Percentiles rank a stretch among this genome's conserved stretches.
phyloP scores from a whole-genome alignment of 1,140 invertebrate species.

The Scaptomyza pallida region DNA sequence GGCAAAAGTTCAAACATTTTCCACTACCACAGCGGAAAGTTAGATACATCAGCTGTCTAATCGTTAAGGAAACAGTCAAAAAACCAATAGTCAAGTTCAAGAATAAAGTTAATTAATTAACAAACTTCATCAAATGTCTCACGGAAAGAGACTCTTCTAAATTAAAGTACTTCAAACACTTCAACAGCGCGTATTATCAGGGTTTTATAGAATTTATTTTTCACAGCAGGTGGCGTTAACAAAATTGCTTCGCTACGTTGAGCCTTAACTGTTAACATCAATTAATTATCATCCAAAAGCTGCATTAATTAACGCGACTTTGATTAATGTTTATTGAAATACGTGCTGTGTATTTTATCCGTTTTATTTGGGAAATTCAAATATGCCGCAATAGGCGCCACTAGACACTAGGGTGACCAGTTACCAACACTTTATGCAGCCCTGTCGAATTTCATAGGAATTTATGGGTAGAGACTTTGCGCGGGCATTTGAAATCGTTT shows the following conservation, averaged over 20 bases:
- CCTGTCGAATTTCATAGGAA: background rate
- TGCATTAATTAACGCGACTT: background rate
- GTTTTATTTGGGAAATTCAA: background rate
- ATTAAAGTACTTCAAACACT: constrained; percentile 3
- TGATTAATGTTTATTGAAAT: constrained; percentile 7
- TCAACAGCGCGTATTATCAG: constrained; percentile 21
- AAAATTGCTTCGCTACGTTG: constrained; percentile 17
- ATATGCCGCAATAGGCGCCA: constrained; percentile 2
- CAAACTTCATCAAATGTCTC: background rate
- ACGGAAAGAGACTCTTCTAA: constrained; percentile 2
- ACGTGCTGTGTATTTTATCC: background rate
- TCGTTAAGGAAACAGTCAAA: background rate
- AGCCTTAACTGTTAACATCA: background rate
- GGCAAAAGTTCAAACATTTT: constrained; percentile 58
- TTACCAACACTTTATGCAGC: background rate
- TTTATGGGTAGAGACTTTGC: background rate
- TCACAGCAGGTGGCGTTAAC: constrained; percentile 26
- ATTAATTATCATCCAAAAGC: constrained; percentile 2
- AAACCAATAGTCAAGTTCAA: constrained; percentile 36
- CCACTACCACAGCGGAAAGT: constrained; percentile 11
- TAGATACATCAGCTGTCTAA: constrained; percentile 12
- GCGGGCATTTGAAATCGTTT: background rate
- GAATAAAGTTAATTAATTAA: constrained; percentile 20
- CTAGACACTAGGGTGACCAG: constrained; percentile 27
- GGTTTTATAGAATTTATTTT: constrained; percentile 27